Conservation (phyloP, 2,888 invertebrate species). For the Catocala nupta region DNA sequence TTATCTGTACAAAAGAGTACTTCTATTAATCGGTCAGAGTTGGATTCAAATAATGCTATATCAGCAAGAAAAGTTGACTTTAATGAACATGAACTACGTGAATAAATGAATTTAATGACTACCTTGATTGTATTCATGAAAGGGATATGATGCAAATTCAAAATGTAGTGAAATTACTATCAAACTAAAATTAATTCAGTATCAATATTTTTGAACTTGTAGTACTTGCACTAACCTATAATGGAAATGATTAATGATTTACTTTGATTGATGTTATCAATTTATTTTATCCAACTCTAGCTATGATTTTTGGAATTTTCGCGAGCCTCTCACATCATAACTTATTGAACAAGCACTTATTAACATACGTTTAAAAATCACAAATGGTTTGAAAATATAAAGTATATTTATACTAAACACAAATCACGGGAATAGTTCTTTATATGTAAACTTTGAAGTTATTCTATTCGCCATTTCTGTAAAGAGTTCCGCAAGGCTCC, state of each 20-base stretch:
- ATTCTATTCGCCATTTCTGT: constrained; percentile 91
- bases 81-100: too few species aligned
- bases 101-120: too few species aligned
- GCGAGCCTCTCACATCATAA: constrained; percentile 25
- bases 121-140: too few species aligned
- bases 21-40: constrained; percentile 14
- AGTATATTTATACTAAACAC: constrained; percentile 19
- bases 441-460: constrained; percentile 89
- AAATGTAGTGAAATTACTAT: background rate
- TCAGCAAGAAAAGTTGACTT: too few species aligned
- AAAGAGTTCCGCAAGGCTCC: constrained; percentile 89
- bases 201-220: constrained; percentile 13
- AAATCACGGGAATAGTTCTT: constrained; percentile 89
- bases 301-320: constrained; percentile 32
- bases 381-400: constrained; percentile 32
- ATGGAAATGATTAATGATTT: background rate
- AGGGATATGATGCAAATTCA: background rate
- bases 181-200: background rate
- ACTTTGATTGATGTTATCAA: background rate
- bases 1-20: constrained; percentile 22
- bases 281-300: constrained; percentile 22
- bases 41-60: background rate
- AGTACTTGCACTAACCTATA: background rate
- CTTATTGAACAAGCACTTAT: constrained; percentile 12
- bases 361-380: constrained; percentile 38